Conservation (phyloP, 2,888 invertebrate genomes). For the Luperina nickerlii region DNA sequence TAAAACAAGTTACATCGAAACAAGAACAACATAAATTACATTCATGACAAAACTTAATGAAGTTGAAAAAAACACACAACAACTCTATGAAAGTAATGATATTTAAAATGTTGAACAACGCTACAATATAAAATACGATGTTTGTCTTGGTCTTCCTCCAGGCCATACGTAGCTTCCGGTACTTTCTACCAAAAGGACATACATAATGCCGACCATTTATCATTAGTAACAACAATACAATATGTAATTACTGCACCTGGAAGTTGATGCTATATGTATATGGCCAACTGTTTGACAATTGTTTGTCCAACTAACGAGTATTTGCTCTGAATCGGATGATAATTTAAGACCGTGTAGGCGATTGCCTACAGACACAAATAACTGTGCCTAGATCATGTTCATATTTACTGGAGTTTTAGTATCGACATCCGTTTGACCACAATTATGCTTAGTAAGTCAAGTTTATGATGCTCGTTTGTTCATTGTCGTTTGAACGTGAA, state of each 20-base stretch:
- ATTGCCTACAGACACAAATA: slow-evolving; percentile 32
- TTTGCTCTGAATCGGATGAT: slow-evolving; percentile 38
- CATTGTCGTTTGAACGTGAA: slow-evolving; percentile 7
- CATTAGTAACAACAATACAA: slow-evolving; percentile 58
- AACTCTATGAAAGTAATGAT: slow-evolving; percentile 23
- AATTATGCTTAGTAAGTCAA: slow-evolving; percentile 27
- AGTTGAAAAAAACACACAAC: slow-evolving; percentile 8
- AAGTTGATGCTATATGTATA: slow-evolving; percentile 57
- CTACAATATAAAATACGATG: slow-evolving; percentile 58
- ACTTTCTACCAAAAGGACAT: slow-evolving; percentile 72
- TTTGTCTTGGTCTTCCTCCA: slow-evolving; percentile 65
- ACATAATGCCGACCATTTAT: slow-evolving; percentile 64
- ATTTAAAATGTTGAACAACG: slow-evolving; percentile 51
- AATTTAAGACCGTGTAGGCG: slow-evolving; percentile 41
- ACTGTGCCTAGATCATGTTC: slow-evolving; percentile 16
- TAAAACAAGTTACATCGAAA: not conserved
- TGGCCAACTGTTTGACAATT: slow-evolving; percentile 44
- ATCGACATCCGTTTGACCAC: slow-evolving; percentile 33
- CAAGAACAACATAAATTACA: not conserved
- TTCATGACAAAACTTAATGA: slow-evolving; percentile 19
- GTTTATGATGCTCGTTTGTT: slow-evolving; percentile 40
- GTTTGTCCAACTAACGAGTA: slow-evolving; percentile 39
- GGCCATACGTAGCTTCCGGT: slow-evolving; percentile 68
- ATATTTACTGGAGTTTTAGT: slow-evolving; percentile 30
- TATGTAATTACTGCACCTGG: slow-evolving; percentile 61